Percentiles rank a stretch among this genome's conserved stretches.
phyloP scores from a whole-genome alignment of 2,797 vertebrate genomes.

The Hephaestus fuliginosus region DNA sequence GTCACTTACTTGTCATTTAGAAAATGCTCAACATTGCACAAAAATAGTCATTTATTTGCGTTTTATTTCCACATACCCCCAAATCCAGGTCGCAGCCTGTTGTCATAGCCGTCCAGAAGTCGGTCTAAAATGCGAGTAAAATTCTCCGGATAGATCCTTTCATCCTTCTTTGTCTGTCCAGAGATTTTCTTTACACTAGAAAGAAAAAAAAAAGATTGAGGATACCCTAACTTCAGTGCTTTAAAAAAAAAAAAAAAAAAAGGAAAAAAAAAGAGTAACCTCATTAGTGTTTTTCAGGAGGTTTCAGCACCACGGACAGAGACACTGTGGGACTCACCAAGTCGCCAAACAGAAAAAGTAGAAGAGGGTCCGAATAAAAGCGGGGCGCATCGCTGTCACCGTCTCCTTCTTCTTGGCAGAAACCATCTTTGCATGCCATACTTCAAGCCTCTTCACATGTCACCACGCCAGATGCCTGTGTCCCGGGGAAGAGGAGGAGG shows the following conservation, averaged over 20 bases:
- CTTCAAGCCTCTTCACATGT: conserved; percentile 91
- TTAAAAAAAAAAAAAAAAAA: neutral
- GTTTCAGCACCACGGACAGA: conserved; percentile 53
- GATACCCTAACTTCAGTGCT: conserved; percentile 24
- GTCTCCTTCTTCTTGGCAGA: conserved; percentile 93
- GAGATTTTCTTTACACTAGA: conserved; percentile 90
- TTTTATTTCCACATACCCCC: conserved; percentile 87
- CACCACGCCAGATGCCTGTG: conserved; percentile 84
- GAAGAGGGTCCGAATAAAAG: conserved; percentile 88
- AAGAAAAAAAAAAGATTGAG: conserved; percentile 25
- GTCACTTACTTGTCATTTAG: neutral
- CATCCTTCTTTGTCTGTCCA: conserved; percentile 92
- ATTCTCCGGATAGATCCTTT: conserved; percentile 96
- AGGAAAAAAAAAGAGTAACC: neutral
- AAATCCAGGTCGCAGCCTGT: conserved; percentile 97
- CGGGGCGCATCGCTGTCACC: conserved; percentile 88
- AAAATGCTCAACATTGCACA: neutral
- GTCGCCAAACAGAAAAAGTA: conserved; percentile 91
- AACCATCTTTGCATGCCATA: conserved; percentile 96
- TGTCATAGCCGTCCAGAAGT: conserved; percentile 98
- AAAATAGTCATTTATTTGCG: neutral
- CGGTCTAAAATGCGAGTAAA: conserved; percentile 97
- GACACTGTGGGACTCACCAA: conserved; percentile 90
- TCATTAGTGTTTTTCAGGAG: neutral
- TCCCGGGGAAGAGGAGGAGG: conserved; percentile 64